Evolutionary conservation across 2,797 vertebrate species (phyloP).

Genomic region (Hydrophis major): DNA sequence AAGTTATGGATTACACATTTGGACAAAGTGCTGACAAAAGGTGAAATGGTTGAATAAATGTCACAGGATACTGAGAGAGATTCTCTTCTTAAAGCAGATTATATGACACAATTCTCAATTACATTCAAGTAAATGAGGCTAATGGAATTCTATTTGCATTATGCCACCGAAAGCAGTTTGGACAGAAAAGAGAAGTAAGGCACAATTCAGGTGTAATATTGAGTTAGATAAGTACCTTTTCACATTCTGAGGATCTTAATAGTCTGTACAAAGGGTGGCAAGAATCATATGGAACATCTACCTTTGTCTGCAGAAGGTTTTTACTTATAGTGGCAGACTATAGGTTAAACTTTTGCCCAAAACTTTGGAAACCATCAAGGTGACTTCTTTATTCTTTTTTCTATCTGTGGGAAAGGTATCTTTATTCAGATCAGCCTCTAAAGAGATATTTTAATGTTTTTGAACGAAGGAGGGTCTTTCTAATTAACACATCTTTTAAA

Average conservation of each 20-base stretch:
- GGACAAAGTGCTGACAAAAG: slow-evolving; percentile 6
- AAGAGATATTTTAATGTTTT: not conserved
- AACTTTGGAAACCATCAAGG: not conserved
- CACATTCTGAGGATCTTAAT: not conserved
- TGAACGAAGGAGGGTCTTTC: not conserved
- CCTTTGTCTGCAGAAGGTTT: not conserved
- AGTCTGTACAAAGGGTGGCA: not conserved
- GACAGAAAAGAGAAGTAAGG: not conserved
- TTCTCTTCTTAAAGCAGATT: not conserved
- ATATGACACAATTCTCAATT: not conserved
- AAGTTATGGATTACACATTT: not conserved
- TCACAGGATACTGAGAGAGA: not conserved
- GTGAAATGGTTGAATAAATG: not conserved
- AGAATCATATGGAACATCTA: not conserved
- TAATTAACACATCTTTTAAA: not conserved
- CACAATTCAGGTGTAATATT: not conserved
- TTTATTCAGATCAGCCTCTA: not conserved
- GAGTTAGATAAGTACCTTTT: not conserved
- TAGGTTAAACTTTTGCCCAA: not conserved
- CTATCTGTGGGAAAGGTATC: not conserved
- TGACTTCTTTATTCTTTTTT: not conserved
- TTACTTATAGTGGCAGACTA: not conserved
- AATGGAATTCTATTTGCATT: slow-evolving; percentile 5
- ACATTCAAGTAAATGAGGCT: slow-evolving; percentile 12
- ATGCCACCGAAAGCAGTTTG: not conserved